phyloP scores from a whole-genome alignment of 2,797 vertebrate genomes.

The Sebastolobus altivelis region DNA sequence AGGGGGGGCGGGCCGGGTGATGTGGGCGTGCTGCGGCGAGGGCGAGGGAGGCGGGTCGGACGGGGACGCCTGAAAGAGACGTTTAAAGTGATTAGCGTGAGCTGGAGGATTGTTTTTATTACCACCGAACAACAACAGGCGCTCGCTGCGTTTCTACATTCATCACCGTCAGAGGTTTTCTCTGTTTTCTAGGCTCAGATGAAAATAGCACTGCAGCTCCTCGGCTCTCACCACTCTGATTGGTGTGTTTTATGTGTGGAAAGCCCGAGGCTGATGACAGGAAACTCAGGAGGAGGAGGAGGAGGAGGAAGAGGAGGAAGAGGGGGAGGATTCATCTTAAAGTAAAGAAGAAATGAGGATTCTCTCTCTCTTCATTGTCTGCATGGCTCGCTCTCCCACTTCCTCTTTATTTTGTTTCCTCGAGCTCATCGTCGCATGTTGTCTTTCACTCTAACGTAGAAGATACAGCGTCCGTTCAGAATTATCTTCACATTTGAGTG shows the following conservation, averaged over 20 bases:
- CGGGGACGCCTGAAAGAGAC: constrained; percentile 9
- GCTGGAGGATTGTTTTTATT: constrained; percentile 37
- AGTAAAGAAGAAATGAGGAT: constrained; percentile 28
- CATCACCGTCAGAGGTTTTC: constrained; percentile 26
- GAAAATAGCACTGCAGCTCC: constrained; percentile 68
- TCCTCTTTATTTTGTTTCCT: too few species aligned
- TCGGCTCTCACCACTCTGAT: constrained; percentile 43
- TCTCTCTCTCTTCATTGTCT: not conserved
- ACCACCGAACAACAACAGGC: constrained; percentile 19
- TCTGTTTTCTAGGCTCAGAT: constrained; percentile 10
- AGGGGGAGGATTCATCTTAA: constrained; percentile 60
- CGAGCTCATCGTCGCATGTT: too few species aligned
- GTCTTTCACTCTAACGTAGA: too few species aligned
- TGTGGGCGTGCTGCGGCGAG: constrained; percentile 65
- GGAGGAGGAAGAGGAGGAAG: too few species aligned
- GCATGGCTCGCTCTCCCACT: not conserved
- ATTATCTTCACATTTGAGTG: too few species aligned
- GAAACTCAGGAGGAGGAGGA: too few species aligned
- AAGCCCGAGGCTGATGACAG: constrained; percentile 65
- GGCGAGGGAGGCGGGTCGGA: constrained; percentile 20
- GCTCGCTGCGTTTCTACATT: constrained; percentile 23
- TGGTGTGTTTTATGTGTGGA: constrained; percentile 65
- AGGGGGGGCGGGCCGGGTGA: constrained; percentile 84
- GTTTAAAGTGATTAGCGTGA: constrained; percentile 34
- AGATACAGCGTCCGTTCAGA: too few species aligned